phyloP scores from a whole-genome alignment of 1,140 invertebrate genomes.

The Luehdorfia chinensis region DNA sequence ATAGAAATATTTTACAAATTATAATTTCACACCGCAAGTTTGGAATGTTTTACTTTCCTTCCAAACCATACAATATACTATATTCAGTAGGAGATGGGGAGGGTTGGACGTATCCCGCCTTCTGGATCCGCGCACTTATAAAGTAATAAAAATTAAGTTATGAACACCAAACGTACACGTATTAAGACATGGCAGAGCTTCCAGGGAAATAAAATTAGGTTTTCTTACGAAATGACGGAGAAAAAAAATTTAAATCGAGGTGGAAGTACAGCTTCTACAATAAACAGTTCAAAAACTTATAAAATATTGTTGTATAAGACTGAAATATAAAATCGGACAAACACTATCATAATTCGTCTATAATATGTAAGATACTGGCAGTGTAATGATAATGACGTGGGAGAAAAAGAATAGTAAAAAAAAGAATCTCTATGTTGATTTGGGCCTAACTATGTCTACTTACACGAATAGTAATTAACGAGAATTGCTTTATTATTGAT shows the following conservation, averaged over 20 bases:
- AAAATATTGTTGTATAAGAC: constrained; percentile 65
- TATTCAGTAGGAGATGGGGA: no score
- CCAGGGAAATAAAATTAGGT: constrained; percentile 18
- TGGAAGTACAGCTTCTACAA: constrained; percentile 36
- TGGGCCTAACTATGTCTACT: constrained; percentile 59
- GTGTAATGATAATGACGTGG: constrained; percentile 62
- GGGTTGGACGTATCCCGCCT: no score
- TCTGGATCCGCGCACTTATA: no score
- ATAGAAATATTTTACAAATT: no score
- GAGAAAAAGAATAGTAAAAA: constrained; percentile 49
- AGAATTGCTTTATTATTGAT: constrained; percentile 72
- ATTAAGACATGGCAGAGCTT: constrained; percentile 42
- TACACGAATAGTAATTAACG: constrained; percentile 72
- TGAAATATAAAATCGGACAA: constrained; percentile 74
- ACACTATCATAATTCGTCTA: constrained; percentile 65
- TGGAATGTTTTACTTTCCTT: no score
- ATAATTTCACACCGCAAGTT: no score
- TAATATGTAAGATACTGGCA: constrained; percentile 68
- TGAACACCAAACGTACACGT: not conserved
- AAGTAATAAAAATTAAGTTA: no score
- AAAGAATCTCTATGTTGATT: constrained; percentile 40
- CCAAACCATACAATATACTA: no score
- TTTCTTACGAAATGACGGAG: constrained; percentile 30
- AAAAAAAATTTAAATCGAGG: constrained; percentile 24
- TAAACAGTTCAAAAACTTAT: constrained; percentile 67